Conservation (phyloP, 2,113 vertebrate genomes). For the Tupaia tana region DNA sequence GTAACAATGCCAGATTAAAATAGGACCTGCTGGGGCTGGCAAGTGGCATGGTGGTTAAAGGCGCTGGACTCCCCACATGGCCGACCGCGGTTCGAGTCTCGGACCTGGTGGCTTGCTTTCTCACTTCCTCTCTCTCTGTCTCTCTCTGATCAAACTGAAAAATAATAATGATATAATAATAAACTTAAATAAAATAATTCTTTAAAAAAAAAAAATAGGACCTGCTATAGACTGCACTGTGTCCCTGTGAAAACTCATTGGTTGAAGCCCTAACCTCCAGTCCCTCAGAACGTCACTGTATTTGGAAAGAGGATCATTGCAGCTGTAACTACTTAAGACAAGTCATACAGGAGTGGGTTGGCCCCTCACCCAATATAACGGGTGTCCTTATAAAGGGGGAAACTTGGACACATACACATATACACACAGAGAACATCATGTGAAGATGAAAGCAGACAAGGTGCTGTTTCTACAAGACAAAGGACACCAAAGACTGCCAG, state of each 20-base stretch:
- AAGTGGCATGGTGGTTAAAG: too few species aligned
- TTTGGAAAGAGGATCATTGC: neutral
- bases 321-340: neutral
- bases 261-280: neutral
- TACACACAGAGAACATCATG: fast-evolving
- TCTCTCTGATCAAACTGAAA: too few species aligned
- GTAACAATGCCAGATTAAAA: neutral
- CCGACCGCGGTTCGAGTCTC: too few species aligned
- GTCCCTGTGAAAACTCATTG: neutral
- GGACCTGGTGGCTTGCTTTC: too few species aligned
- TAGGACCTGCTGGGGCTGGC: neutral
- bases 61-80: too few species aligned
- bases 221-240: neutral
- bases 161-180: too few species aligned
- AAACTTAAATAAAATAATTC: too few species aligned
- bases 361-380: neutral
- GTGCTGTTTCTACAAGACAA: neutral
- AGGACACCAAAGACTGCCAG: neutral
- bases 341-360: neutral
- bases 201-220: too few species aligned
- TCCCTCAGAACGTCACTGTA: neutral
- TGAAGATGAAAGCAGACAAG: neutral
- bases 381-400: neutral
- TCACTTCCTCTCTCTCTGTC: too few species aligned
- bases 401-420: neutral